Conservation (phyloP, 1,140 invertebrate genomes). For the Cryptotermes secundus region DNA sequence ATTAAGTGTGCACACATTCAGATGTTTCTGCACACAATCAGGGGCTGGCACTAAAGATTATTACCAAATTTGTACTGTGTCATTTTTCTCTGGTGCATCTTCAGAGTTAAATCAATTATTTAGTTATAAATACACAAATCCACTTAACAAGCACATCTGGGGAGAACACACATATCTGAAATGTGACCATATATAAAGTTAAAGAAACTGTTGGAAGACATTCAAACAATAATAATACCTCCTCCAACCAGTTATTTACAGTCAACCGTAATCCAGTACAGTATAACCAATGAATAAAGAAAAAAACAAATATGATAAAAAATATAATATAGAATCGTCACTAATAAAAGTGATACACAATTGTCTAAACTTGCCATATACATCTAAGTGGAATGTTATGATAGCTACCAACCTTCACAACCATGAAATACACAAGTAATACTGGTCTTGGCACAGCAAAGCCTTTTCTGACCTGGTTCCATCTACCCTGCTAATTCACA, state of each 20-base stretch:
- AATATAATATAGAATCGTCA: neutral
- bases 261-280: neutral
- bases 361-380: neutral
- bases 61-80: too few relatives aligned
- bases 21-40: too few relatives aligned
- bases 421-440: neutral
- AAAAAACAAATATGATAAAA: neutral
- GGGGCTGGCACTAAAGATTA: too few relatives aligned
- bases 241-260: neutral
- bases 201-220: neutral
- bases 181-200: neutral
- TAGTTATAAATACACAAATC: too few relatives aligned
- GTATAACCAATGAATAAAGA: neutral
- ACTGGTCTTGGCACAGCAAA: neutral
- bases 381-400: neutral
- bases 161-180: neutral
- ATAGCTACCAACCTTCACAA: slow-evolving; percentile 8
- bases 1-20: too few relatives aligned
- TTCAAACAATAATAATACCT: neutral
- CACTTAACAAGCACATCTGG: neutral
- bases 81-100: too few relatives aligned
- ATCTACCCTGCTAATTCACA: neutral
- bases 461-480: neutral
- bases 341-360: neutral
- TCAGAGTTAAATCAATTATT: too few relatives aligned